Evolutionary conservation across 2,888 invertebrate genomes (phyloP), one percentile per base, ranked within the genome.

Genomic region (Rhamphomyia laevipes): DNA sequence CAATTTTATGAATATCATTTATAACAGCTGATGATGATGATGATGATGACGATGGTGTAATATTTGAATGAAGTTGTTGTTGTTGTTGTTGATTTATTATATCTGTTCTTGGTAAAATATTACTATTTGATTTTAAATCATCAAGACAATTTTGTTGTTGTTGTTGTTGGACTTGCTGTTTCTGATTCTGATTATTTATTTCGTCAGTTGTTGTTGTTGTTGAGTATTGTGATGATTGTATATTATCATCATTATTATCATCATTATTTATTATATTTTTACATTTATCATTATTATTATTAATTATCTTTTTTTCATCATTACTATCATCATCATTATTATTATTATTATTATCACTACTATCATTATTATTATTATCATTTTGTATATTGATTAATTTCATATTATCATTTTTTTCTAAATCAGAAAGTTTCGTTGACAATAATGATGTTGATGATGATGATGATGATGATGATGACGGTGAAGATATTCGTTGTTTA

Each of bases 221-320:
- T 41, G 21, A 6, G 9, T 27, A 27, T 27, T 27, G 23, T 27
- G 23, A 27, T 27, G 9, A 27, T 27, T 27, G 23, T 7, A n/a
- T 37, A 37, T 16, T 13, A 37, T 37, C 11, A 37, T 37, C n/a
- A 61, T 38, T 37, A 62, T 61, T 3, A 62, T 61, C 17, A 55
- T 55, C 6, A 61, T 62, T 6, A 61, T 60, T n/a, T 61, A 48
- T 16, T 60, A 60, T 37, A 61, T 61, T 46, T 62, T 61, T 2
- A 60, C 60, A 1, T 61, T 56, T 16, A 57, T 48, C 12, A 27
- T 18, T 42, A n/a, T 47, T 61, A 60, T 11, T 38, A 51, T n/a
- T 11, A 10, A 7, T 38, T 12, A 17, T 44, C 18, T 37, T 38
- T 17, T 21, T 43, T 37, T 43, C n/a, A 43, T 44, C 37, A 21